Conservation (phyloP, 2,113 vertebrate genomes). For the Patagioenas fasciata region DNA sequence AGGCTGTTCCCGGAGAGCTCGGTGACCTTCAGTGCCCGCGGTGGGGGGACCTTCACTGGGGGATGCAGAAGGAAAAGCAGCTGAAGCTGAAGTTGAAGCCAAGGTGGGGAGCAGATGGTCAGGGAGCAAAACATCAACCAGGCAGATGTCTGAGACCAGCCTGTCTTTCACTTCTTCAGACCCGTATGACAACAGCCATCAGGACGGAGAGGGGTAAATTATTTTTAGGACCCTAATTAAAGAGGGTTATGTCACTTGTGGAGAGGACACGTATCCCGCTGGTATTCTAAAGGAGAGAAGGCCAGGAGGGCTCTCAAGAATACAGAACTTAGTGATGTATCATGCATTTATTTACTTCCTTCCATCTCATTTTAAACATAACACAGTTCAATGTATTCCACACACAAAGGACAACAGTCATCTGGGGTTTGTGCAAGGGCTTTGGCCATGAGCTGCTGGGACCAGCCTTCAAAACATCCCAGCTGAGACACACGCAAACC, state of each 20-base stretch:
- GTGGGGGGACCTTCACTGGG: conserved; percentile 87
- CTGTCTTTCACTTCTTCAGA: conserved; percentile 6
- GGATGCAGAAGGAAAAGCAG: background rate
- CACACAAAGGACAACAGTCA: background rate
- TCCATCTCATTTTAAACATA: background rate
- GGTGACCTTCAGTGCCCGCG: conserved; percentile 79
- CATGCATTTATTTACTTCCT: background rate
- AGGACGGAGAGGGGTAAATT: background rate
- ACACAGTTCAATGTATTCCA: background rate
- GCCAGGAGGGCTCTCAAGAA: conserved; percentile 2
- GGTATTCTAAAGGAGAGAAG: background rate
- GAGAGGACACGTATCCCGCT: rapidly evolving
- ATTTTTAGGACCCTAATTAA: conserved; percentile 35
- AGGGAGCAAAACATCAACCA: background rate
- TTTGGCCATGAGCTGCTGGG: background rate
- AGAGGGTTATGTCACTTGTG: background rate
- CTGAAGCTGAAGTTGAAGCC: background rate
- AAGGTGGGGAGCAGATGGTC: conserved; percentile 13
- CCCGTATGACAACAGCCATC: background rate
- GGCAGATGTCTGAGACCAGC: background rate
- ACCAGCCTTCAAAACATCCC: background rate
- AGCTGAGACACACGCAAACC: background rate
- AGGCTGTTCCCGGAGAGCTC: conserved; percentile 83
- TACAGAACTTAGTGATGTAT: background rate
- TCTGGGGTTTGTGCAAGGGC: background rate